Base-by-base conservation (phyloP, 2,113 vertebrate genomes). In the Lampris megalopsis region DNA sequence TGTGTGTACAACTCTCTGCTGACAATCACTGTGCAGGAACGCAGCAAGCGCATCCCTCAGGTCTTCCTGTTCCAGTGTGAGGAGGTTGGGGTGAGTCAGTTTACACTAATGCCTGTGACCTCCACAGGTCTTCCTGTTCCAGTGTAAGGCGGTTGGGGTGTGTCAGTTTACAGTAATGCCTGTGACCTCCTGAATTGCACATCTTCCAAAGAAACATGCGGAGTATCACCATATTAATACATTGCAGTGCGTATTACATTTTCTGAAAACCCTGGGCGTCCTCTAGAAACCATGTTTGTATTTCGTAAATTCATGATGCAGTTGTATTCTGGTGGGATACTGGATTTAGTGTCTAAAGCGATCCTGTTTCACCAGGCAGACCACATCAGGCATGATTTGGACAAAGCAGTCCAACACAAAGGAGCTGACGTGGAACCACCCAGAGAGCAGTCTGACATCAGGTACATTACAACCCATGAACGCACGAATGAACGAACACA, bases 51-150 rank as follows among this genome's bases (percentile, higher is more conserved):
- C 1, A 9, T 40, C 5, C 74, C 3, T 9, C 95, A 87, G 76
- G 92, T 95, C 63, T 93, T 94, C 79, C 88, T 98, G 67, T 98
- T 98, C 92, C 97, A 98, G 85, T 98, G 97, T 79, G 92, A 95
- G 37, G 94, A 95, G 63, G 85, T 86, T 0, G 92, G 94, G 86
- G 97, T 97, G 87, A 96, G 96, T 81, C 43, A 2, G 9, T 9
- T 42, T 41, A 75, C 6, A 7, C 6, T n/a, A 24, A 1, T 4
- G n/a, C 10, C 40, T 36, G 49, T 67, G 38, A 71, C 11, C 50
- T 48, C 74, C 3, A 8, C 95, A 87, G 76, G 92, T 95, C 63
- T 93, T 94, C 79, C 88, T 98, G 67, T 98, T 98, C 92, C 97
- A 98, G 85, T 98, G 97, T 79, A 92, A 95, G 37, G 94, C 95